A percentile compares a stretch with the other conserved stretches of the same genome.
Evolutionary conservation across 2,797 vertebrate species (phyloP).

Genomic region (Crocodylus rhombifer): DNA sequence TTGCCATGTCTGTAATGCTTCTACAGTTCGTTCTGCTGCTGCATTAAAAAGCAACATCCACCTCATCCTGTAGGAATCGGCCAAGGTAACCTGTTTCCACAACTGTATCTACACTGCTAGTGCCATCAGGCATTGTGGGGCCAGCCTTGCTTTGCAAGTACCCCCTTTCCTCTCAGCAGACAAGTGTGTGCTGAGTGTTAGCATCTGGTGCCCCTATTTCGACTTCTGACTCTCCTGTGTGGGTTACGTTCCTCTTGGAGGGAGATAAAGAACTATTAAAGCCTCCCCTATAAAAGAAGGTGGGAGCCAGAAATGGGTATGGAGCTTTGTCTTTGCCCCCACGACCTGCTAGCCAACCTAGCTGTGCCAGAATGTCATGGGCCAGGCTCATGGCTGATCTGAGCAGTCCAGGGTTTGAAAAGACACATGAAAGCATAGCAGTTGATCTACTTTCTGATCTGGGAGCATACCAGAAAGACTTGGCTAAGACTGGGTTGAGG

Average conservation of each 20-base stretch:
- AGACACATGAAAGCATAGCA: neutral
- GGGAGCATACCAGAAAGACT: neutral
- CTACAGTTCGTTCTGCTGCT: conserved; percentile 7
- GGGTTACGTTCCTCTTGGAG: too few relatives aligned
- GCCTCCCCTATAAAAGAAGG: too few relatives aligned
- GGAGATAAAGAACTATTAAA: too few relatives aligned
- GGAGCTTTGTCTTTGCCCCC: too few relatives aligned
- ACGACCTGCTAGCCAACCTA: too few relatives aligned
- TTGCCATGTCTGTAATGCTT: neutral
- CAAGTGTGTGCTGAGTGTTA: too few relatives aligned
- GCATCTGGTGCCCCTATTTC: too few relatives aligned
- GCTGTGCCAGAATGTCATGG: too few relatives aligned
- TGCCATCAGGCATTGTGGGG: neutral
- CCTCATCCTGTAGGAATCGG: neutral
- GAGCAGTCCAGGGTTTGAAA: neutral
- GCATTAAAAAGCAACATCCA: neutral
- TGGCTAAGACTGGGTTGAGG: neutral
- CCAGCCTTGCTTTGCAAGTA: rapidly evolving
- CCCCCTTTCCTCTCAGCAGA: neutral
- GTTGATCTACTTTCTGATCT: neutral
- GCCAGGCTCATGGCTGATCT: too few relatives aligned
- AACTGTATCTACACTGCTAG: neutral
- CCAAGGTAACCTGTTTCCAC: neutral
- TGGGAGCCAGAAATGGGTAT: too few relatives aligned
- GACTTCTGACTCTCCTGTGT: too few relatives aligned